Conservation (phyloP, 2,888 invertebrate species). For the Cataglyphis cursor region DNA sequence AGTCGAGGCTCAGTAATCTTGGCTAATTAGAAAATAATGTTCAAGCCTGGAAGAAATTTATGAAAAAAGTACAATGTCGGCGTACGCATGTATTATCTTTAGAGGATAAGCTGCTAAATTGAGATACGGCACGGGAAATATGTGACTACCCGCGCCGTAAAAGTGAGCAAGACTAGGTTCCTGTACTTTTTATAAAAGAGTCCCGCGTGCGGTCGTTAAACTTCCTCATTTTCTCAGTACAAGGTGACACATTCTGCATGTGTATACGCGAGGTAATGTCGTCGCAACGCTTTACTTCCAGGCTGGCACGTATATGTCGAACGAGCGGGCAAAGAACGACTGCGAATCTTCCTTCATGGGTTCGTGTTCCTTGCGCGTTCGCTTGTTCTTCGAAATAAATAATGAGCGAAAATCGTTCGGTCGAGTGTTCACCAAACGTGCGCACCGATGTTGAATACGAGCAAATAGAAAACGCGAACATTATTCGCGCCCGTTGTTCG, state of each 20-base stretch:
- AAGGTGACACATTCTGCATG: not conserved
- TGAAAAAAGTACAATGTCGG: not conserved
- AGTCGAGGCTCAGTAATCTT: not conserved
- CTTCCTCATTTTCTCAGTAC: constrained; percentile 60
- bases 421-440: not conserved
- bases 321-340: constrained; percentile 2
- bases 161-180: constrained; percentile 57
- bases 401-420: constrained; percentile 6
- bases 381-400: constrained; percentile 41
- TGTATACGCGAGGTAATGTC: not conserved
- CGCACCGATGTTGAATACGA: not conserved
- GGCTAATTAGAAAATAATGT: not conserved
- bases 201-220: constrained; percentile 69
- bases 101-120: constrained; percentile 39
- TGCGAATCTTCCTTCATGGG: constrained; percentile 6
- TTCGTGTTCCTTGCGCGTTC: constrained; percentile 8
- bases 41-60: too few species aligned
- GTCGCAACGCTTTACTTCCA: constrained; percentile 3
- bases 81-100: constrained; percentile 9
- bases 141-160: constrained; percentile 33
- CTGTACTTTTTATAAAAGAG: constrained; percentile 69
- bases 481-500: constrained; percentile 11
- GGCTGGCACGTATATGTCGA: not conserved
- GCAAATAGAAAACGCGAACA: constrained; percentile 21
- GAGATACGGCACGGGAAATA: constrained; percentile 25